Evolutionary conservation across 2,797 vertebrate genomes (phyloP).

Genomic region (Microhierax caerulescens): DNA sequence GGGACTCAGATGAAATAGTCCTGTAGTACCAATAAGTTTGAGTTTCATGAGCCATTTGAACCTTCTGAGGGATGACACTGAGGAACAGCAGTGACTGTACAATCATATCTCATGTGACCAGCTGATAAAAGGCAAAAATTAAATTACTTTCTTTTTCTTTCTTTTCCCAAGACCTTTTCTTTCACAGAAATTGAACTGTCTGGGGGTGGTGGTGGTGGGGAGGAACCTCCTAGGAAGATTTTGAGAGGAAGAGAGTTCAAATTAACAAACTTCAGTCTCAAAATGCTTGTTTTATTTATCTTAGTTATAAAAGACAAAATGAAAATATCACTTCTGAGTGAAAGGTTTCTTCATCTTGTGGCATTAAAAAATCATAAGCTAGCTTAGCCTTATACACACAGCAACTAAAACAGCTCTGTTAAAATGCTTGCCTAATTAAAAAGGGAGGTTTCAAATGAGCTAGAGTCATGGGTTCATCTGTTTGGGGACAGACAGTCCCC

Average conservation of each 20-base stretch:
- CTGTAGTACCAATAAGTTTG: not conserved
- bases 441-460: not conserved
- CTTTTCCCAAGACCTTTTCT: not conserved
- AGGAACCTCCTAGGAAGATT: not conserved
- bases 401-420: not conserved
- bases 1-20: not conserved
- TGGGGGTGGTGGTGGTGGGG: not conserved
- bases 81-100: not conserved
- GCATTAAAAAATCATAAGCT: not conserved
- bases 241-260: not conserved
- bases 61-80: not conserved
- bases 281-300: not conserved
- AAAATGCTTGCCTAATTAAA: not conserved
- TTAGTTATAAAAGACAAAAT: not conserved
- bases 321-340: not conserved
- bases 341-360: not conserved
- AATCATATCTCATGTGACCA: not conserved
- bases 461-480: not conserved
- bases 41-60: not conserved
- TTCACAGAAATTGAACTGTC: not conserved
- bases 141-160: not conserved
- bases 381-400: not conserved
- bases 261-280: not conserved
- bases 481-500: not conserved
- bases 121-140: not conserved